Evolutionary conservation across 2,888 invertebrate species (phyloP).

Genomic region (Galerucella pusilla): DNA sequence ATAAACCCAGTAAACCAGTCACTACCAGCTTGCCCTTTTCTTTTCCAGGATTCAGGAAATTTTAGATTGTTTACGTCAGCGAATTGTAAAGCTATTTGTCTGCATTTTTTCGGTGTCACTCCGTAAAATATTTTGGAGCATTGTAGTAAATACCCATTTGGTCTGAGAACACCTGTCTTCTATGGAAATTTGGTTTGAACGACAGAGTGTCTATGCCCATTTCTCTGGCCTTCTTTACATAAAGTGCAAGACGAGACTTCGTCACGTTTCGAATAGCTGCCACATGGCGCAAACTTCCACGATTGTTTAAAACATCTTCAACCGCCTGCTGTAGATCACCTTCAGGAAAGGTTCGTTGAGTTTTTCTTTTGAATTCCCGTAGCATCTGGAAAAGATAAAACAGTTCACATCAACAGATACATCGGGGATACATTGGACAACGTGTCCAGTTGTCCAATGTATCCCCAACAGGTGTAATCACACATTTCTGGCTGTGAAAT

Average conservation of each 20-base stretch:
- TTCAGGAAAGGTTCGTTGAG: too few species aligned
- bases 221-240: constrained; percentile 10
- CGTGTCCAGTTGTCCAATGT: too few species aligned
- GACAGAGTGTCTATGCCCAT: constrained; percentile 1
- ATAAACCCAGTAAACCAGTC: constrained; percentile 36
- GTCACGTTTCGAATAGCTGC: too few species aligned
- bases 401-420: too few species aligned
- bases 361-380: too few species aligned
- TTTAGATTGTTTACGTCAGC: constrained; percentile 14
- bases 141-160: constrained; percentile 24
- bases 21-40: constrained; percentile 10
- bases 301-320: too few species aligned
- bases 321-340: too few species aligned
- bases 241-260: constrained; percentile 3
- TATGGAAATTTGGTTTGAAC: constrained; percentile 18
- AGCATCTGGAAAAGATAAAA: too few species aligned
- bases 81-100: constrained; percentile 16
- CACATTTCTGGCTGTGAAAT: too few species aligned
- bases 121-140: constrained; percentile 25
- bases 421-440: too few species aligned
- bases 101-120: constrained; percentile 15
- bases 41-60: constrained; percentile 13
- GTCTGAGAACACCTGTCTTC: constrained; percentile 25
- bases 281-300: too few species aligned
- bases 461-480: too few species aligned